Evolutionary conservation across 2,113 vertebrate genomes (phyloP).

Genomic region (Colius striatus): DNA sequence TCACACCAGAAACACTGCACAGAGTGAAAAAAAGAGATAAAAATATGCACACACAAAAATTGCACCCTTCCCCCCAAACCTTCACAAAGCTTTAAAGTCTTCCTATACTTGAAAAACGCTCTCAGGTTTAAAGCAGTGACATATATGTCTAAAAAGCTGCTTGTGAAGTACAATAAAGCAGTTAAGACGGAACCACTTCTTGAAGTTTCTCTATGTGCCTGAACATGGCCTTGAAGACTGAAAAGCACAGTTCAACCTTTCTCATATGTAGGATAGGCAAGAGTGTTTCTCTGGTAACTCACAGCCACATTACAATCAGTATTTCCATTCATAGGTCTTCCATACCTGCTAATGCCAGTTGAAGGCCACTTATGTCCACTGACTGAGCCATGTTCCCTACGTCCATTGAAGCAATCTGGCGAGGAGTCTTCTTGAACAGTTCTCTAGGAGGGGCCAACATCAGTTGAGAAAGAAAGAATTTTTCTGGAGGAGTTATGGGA

Average conservation of each 20-base stretch:
- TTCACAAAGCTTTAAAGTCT: not conserved
- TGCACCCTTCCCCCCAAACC: fast-evolving
- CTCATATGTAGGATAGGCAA: not conserved
- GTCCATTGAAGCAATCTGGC: slow-evolving; percentile 95
- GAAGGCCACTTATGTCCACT: slow-evolving; percentile 96
- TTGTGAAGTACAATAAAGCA: not conserved
- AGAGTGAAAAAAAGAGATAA: not conserved
- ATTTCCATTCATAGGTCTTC: not conserved
- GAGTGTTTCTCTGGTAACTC: not conserved
- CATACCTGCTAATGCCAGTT: slow-evolving; percentile 92
- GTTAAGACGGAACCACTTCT: not conserved
- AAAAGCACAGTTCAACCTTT: not conserved
- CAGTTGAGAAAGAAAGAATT: slow-evolving; percentile 97
- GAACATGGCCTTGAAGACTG: not conserved
- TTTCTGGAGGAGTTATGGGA: slow-evolving; percentile 95
- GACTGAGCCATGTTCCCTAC: slow-evolving; percentile 89
- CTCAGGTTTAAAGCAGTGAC: not conserved
- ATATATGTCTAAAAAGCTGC: not conserved
- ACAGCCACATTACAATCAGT: not conserved
- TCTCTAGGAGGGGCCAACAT: slow-evolving; percentile 97
- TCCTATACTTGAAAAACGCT: not conserved
- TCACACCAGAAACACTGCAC: not conserved
- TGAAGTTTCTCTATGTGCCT: not conserved
- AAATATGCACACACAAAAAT: not conserved
- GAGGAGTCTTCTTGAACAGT: slow-evolving; percentile 97